Evolutionary conservation across 2,888 invertebrate species (phyloP).

Genomic region (Formica aserva): DNA sequence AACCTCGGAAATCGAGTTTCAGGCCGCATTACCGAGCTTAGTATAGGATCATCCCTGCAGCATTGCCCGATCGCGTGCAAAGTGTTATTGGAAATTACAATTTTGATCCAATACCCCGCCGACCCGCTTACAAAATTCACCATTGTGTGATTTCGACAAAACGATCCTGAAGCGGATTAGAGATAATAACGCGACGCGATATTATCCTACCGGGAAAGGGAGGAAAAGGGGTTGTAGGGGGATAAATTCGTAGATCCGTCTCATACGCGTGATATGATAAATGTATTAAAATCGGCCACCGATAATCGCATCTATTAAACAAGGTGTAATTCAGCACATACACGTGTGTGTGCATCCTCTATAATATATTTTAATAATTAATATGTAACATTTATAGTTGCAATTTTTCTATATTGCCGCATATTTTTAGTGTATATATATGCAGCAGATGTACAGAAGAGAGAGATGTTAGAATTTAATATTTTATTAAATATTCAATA

Average conservation of each 20-base stretch:
- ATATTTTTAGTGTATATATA: background rate
- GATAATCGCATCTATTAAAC: constrained; percentile 48
- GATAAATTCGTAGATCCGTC: constrained; percentile 42
- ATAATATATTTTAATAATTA: constrained; percentile 19
- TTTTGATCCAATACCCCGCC: constrained; percentile 43
- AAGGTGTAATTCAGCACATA: constrained; percentile 30
- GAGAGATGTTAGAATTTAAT: background rate
- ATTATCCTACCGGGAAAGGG: background rate
- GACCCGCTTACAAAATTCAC: constrained; percentile 50
- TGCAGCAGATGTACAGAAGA: background rate
- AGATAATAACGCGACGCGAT: constrained; percentile 42
- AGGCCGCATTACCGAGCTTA: constrained; percentile 50
- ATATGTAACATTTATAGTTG: constrained; percentile 10
- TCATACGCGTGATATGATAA: constrained; percentile 43
- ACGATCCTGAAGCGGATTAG: constrained; percentile 53
- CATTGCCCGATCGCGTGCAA: constrained; percentile 49
- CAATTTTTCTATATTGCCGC: background rate
- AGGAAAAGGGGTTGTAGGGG: background rate
- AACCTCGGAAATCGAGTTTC: constrained; percentile 49
- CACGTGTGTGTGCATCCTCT: background rate
- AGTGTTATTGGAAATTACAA: constrained; percentile 60
- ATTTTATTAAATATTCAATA: constrained; percentile 8
- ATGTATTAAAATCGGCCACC: constrained; percentile 35
- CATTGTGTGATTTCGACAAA: constrained; percentile 52
- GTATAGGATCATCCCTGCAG: constrained; percentile 53